These are phyloP conservation scores for Enoplosus armatus DNA, from an alignment of 2,797 vertebrate genomes.

Conservation along the genomic window DNA sequence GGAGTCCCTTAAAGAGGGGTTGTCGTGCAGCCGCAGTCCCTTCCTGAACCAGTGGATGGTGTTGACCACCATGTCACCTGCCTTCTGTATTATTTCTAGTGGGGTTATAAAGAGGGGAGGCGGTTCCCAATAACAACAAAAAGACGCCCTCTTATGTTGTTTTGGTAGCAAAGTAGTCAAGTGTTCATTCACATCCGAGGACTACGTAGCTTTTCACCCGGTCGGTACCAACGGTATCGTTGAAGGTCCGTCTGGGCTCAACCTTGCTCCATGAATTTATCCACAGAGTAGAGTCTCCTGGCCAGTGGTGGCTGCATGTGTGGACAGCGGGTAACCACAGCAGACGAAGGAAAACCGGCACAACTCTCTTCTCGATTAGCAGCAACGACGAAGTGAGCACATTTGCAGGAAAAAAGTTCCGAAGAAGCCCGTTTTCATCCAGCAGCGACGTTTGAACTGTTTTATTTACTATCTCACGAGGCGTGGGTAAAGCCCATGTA, in stretches of 20 bases:
- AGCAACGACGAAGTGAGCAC: background rate
- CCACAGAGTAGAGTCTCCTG: constrained; percentile 31
- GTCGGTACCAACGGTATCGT: background rate
- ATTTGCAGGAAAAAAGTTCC: rapidly evolving
- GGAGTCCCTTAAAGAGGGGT: constrained; percentile 91
- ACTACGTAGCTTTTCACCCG: background rate
- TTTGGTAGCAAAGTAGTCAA: background rate
- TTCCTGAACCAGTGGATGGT: constrained; percentile 97
- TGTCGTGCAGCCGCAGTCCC: constrained; percentile 95
- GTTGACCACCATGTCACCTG: constrained; percentile 89
- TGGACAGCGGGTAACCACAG: background rate
- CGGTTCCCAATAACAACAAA: background rate
- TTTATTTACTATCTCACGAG: background rate
- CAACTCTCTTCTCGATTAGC: background rate
- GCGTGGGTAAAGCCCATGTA: background rate
- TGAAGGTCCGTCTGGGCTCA: constrained; percentile 3
- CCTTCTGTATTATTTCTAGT: background rate
- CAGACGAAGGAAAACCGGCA: background rate
- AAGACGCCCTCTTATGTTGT: constrained; percentile 3
- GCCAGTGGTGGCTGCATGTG: constrained; percentile 48
- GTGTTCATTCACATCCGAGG: background rate
- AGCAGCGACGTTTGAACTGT: background rate
- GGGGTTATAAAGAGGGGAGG: background rate
- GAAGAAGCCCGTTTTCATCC: rapidly evolving
- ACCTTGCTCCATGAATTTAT: constrained; percentile 66